Evolutionary conservation across 1,140 invertebrate species (phyloP).

Genomic region (Drosophila mauritiana): DNA sequence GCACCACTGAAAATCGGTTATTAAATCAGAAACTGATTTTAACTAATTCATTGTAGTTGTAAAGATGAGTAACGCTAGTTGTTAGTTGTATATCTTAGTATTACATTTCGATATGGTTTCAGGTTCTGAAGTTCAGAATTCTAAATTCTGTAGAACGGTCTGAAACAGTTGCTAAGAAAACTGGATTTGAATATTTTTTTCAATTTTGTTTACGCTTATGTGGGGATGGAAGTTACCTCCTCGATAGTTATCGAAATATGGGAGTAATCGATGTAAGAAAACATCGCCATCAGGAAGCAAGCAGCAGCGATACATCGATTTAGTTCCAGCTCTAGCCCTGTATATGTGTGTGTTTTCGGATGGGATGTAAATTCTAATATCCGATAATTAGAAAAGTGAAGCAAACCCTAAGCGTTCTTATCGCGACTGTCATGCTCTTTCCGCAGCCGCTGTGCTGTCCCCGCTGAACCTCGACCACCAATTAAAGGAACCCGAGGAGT

Average conservation of each 20-base stretch:
- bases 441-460: neutral
- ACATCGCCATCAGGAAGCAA: neutral
- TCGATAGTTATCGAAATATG: neutral
- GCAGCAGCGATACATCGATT: neutral
- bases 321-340: constrained; percentile 6
- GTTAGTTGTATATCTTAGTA: no score
- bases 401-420: constrained; percentile 11
- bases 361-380: constrained; percentile 41
- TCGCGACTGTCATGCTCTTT: constrained; percentile 6
- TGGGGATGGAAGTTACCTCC: neutral
- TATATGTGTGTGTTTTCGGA: neutral
- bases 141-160: no score
- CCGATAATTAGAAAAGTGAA: constrained; percentile 36
- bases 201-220: neutral
- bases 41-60: no score
- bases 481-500: neutral
- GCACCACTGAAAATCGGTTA: neutral
- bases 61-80: no score
- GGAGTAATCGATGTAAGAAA: neutral
- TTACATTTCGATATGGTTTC: no score
- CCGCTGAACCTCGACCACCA: neutral
- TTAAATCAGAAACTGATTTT: no score
- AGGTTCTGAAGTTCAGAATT: no score
- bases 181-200: neutral
- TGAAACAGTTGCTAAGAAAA: no score